A percentile compares a stretch with the other conserved stretches of the same genome.
phyloP scores from a whole-genome alignment of 2,888 invertebrate species.

The Drosophila formosana region DNA sequence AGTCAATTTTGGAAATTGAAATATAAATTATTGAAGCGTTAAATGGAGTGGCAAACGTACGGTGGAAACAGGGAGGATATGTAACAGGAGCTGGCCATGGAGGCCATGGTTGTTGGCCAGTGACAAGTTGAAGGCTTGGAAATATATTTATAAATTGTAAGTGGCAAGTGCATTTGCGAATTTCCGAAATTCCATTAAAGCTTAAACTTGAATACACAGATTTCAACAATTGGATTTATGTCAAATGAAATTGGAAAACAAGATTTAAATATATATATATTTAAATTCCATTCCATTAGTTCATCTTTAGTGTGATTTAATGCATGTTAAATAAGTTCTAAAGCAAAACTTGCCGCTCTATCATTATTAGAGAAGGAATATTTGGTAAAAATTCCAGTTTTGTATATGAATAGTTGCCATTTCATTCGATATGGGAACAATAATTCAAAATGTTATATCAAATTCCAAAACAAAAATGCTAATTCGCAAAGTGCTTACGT shows the following conservation, averaged over 20 bases:
- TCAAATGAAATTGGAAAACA: neutral
- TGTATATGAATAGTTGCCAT: too few species aligned
- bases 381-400: too few species aligned
- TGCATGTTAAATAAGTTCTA: too few species aligned
- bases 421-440: too few species aligned
- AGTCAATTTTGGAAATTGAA: constrained; percentile 64
- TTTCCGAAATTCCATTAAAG: neutral
- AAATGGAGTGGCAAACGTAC: constrained; percentile 28
- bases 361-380: too few species aligned
- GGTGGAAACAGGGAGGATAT: neutral
- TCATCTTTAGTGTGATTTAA: too few species aligned
- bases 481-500: too few species aligned
- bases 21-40: constrained; percentile 68
- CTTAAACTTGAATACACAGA: neutral
- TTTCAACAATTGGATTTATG: neutral
- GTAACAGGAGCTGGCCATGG: neutral
- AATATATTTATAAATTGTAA: constrained; percentile 48
- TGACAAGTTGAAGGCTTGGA: constrained; percentile 42
- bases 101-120: constrained; percentile 24
- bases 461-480: too few species aligned
- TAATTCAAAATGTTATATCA: too few species aligned
- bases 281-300: neutral
- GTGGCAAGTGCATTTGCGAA: constrained; percentile 40
- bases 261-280: neutral
- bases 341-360: too few species aligned